Evolutionary conservation across 2,113 vertebrate genomes (phyloP).

Genomic region (Chaetorhynchus papuensis): DNA sequence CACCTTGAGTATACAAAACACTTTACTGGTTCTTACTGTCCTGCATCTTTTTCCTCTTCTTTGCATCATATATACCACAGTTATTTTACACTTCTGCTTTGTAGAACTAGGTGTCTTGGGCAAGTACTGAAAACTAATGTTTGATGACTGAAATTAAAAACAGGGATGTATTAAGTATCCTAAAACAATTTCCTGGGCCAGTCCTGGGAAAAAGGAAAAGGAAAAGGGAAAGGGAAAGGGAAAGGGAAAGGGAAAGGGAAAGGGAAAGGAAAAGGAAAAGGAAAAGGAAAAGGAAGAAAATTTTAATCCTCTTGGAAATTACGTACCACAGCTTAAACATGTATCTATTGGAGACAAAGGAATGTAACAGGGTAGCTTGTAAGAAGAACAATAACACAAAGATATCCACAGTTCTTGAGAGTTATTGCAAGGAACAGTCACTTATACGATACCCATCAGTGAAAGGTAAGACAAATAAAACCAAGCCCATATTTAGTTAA

Average conservation of each 20-base stretch:
- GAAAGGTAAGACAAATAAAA: background rate
- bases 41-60: background rate
- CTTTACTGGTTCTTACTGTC: background rate
- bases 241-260: background rate
- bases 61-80: background rate
- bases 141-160: background rate
- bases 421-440: background rate
- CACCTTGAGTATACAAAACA: background rate
- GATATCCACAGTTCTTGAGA: background rate
- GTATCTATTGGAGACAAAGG: background rate
- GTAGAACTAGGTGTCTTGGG: background rate
- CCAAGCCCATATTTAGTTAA: background rate
- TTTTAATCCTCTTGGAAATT: background rate
- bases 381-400: background rate
- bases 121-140: background rate
- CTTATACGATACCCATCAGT: background rate
- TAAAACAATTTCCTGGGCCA: background rate
- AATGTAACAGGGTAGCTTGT: background rate
- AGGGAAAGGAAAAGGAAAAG: background rate
- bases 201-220: background rate
- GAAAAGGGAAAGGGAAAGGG: background rate
- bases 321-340: background rate
- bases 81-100: background rate
- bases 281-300: too few species aligned
- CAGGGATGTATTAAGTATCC: background rate